Conservation (phyloP, 53 echinoderm and acorn worm species). For the Glandiceps talaboti region DNA sequence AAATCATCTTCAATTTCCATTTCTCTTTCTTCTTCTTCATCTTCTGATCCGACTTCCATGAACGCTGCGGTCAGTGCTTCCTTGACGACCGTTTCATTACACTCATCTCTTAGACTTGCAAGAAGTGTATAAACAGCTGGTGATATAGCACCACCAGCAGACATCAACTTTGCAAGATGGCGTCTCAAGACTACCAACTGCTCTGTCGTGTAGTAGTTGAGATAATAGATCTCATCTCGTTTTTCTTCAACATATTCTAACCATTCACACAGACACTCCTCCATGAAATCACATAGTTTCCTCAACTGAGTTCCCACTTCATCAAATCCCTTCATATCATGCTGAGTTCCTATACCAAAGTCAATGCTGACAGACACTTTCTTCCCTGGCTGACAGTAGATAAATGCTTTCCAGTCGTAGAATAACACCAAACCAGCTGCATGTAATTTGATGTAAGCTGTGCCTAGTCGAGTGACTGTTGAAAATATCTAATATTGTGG, state of each 20-base stretch:
- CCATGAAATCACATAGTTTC: conserved; percentile 4
- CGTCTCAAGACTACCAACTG: conserved; percentile 6
- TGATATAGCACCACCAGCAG: not conserved
- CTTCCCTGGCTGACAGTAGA: not conserved
- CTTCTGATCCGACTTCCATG: not conserved
- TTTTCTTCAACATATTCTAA: conserved; percentile 7
- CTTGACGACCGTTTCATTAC: not conserved
- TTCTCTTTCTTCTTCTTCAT: conserved; percentile 1
- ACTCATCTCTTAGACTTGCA: conserved; percentile 5
- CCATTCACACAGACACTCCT: conserved; percentile 13
- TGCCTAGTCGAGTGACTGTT: conserved; percentile 4
- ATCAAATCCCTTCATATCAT: not conserved
- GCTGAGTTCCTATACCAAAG: not conserved
- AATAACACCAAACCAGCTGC: conserved; percentile 15
- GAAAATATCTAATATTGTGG: conserved; percentile 21
- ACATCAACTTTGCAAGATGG: conserved; percentile 1
- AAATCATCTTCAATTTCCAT: not conserved
- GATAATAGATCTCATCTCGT: conserved; percentile 3
- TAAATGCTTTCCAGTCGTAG: conserved; percentile 4
- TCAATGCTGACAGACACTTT: conserved; percentile 10
- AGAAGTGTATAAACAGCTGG: conserved; percentile 7
- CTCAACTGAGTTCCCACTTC: not conserved
- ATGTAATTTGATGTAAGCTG: conserved; percentile 3
- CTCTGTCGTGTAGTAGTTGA: conserved; percentile 20
- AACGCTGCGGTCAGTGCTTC: not conserved